Evolutionary conservation across 1,140 invertebrate species (phyloP).

Genomic region (Leptinotarsa undecemlineata): DNA sequence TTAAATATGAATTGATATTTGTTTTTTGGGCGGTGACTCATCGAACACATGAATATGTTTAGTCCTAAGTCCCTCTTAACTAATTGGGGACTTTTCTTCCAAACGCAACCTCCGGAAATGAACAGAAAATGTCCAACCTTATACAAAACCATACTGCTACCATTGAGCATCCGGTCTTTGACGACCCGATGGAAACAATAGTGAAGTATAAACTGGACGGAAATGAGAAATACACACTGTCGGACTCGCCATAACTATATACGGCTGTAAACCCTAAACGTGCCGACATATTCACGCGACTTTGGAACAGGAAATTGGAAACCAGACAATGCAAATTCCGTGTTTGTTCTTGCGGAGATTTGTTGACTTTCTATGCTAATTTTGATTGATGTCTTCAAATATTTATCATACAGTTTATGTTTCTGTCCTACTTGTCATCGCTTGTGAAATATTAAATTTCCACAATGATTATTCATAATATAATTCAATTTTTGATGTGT

Average conservation of each 20-base stretch:
- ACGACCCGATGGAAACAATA: constrained; percentile 19
- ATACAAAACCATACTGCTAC: neutral
- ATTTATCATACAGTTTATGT: constrained; percentile 9
- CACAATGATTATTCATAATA: no score
- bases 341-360: constrained; percentile 28
- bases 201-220: constrained; percentile 24
- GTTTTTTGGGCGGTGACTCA: no score
- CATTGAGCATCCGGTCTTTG: neutral
- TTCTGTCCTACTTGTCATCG: no score
- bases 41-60: no score
- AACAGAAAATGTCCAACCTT: no score
- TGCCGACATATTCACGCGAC: constrained; percentile 28
- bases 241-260: constrained; percentile 13
- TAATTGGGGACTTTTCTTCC: no score
- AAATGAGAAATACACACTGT: constrained; percentile 26
- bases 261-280: constrained; percentile 19
- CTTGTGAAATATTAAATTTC: no score
- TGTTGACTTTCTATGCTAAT: constrained; percentile 32
- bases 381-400: constrained; percentile 29
- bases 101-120: no score
- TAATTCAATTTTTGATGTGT: no score
- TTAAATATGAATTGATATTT: no score
- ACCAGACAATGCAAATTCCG: constrained; percentile 42
- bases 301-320: constrained; percentile 42
- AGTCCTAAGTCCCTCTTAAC: no score